Conservation (phyloP, 2,113 vertebrate species). For the Heliornis fulica region DNA sequence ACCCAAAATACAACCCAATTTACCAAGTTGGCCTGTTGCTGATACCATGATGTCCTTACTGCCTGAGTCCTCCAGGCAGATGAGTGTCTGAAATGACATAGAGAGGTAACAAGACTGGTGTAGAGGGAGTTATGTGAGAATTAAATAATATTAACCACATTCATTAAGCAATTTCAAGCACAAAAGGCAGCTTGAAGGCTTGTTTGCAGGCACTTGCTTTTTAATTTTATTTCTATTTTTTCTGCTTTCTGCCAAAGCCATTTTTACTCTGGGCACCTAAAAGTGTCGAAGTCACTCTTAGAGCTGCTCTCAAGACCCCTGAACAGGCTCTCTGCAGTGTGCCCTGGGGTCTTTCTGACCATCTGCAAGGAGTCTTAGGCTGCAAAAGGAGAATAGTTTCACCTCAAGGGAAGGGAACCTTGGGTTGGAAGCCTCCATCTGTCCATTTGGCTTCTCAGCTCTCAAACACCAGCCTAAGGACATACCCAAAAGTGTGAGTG, state of each 20-base stretch:
- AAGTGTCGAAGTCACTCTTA: not conserved
- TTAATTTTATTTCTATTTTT: not conserved
- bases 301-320: not conserved
- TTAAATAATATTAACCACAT: not conserved
- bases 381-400: not conserved
- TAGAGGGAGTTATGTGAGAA: not conserved
- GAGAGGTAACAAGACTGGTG: not conserved
- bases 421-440: not conserved
- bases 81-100: not conserved
- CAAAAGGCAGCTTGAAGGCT: not conserved
- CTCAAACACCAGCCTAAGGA: not conserved
- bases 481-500: fast-evolving
- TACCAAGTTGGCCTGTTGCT: not conserved
- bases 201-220: not conserved
- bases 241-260: not conserved
- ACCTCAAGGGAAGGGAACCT: not conserved
- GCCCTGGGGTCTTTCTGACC: not conserved
- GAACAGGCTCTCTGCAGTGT: not conserved
- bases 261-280: not conserved
- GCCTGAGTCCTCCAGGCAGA: not conserved
- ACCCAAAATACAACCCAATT: not conserved
- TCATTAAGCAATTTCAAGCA: not conserved
- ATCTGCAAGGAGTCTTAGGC: not conserved
- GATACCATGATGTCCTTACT: not conserved
- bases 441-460: not conserved